A percentile compares a stretch with the other conserved stretches of the same genome.
Conservation (phyloP, 1,140 invertebrate species). For the Euschistus heros region DNA sequence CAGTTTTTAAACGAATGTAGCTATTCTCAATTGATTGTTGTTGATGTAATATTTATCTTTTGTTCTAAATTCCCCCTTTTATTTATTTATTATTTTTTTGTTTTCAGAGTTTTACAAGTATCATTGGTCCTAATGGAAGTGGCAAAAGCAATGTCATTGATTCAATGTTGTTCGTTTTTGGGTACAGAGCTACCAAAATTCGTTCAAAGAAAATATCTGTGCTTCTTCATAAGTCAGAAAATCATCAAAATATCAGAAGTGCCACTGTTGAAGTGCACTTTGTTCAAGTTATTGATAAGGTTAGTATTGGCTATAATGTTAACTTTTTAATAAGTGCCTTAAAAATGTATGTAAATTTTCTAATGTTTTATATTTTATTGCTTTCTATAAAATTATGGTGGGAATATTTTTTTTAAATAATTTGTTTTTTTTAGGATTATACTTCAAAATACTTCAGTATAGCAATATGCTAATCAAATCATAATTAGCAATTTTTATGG, state of each 20-base stretch:
- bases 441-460: too few species aligned
- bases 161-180: conserved; percentile 98
- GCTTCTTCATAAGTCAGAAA: conserved; percentile 88
- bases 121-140: conserved; percentile 98
- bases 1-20: background rate
- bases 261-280: conserved; percentile 90
- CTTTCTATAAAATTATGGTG: too few species aligned
- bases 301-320: conserved; percentile 28
- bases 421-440: too few species aligned
- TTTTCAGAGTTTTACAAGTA: conserved; percentile 83
- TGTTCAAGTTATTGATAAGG: conserved; percentile 72
- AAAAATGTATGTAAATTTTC: background rate
- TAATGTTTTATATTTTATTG: background rate
- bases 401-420: too few species aligned
- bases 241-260: conserved; percentile 60
- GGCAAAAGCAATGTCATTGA: conserved; percentile 99
- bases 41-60: background rate
- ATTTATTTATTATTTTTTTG: conserved; percentile 23
- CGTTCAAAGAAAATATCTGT: conserved; percentile 91
- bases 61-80: background rate
- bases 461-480: too few species aligned
- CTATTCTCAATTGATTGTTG: background rate
- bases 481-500: too few species aligned
- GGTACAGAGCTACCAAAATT: conserved; percentile 90
- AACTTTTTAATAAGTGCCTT: background rate